phyloP scores from a whole-genome alignment of 2,113 vertebrate genomes.

The Labeo rohita region DNA sequence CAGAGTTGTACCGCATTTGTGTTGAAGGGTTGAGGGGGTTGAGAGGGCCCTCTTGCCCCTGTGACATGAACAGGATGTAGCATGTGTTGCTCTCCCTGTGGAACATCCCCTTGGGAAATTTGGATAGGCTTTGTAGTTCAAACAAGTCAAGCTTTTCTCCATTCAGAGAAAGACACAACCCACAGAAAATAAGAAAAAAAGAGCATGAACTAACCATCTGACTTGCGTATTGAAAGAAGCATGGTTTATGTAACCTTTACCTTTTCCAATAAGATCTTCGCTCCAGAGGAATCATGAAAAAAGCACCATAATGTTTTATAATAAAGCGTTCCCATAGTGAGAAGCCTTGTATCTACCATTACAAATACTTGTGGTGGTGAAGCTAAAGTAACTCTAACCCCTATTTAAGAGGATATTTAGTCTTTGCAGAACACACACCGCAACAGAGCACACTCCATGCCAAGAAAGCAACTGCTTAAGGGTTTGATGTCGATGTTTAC shows the following conservation, averaged over 20 bases:
- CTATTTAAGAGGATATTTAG: slow-evolving; percentile 19
- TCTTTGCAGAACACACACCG: not conserved
- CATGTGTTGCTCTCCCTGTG: slow-evolving; percentile 45
- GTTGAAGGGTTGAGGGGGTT: not conserved
- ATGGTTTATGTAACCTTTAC: slow-evolving; percentile 7
- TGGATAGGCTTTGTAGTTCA: slow-evolving; percentile 28
- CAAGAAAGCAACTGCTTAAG: not conserved
- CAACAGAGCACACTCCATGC: not conserved
- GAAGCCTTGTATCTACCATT: slow-evolving; percentile 4
- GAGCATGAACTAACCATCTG: slow-evolving; percentile 1
- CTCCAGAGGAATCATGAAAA: not conserved
- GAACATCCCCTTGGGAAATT: slow-evolving; percentile 34
- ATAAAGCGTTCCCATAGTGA: slow-evolving; percentile 32
- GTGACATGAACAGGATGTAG: slow-evolving; percentile 48
- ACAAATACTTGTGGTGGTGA: slow-evolving; percentile 23
- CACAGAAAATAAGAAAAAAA: not conserved
- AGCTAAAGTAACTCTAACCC: slow-evolving; percentile 23
- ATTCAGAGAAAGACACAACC: not conserved
- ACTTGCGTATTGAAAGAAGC: not conserved
- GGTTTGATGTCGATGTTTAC: not conserved
- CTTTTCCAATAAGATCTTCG: not conserved
- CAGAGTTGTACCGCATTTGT: not conserved
- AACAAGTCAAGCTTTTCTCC: slow-evolving; percentile 38
- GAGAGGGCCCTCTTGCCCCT: not conserved
- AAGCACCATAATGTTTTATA: slow-evolving; percentile 8